Evolutionary conservation across 2,888 invertebrate species (phyloP), one percentile per base, ranked within the genome.

Genomic region (Polydrusus tereticollis): DNA sequence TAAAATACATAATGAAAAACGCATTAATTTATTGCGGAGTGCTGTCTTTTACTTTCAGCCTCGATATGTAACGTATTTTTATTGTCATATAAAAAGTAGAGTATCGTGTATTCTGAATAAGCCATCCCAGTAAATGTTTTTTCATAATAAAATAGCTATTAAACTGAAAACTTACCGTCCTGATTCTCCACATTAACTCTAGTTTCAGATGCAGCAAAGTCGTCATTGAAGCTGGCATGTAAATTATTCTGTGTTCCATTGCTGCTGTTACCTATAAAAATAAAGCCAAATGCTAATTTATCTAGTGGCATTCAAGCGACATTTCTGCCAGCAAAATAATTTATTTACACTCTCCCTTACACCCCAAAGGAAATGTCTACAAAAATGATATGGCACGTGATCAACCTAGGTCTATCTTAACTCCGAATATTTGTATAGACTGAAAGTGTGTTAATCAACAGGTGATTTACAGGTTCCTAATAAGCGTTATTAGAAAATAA

Each of bases 101-200:
- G 36, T 36, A 36, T 12, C 12, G 10, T 26, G 14, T 6, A 52
- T 52, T 6, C 16, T 7, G 14, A 26, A 26, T 16, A 14, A 52
- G 5, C 1, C n/a, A 26, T 26, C 52, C 14, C 1, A 6, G 26
- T 5, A 10, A 14, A 26, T 16, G 16, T 16, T 16, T 26, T 10
- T 29, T 10, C 6, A 18, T 16, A 1, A 29, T 29, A 47, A n/a
- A 47, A 6, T 47, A 12, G n/a, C 36, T 18, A 57, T 41, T 45
- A 62, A 66, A 50, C 29, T 20, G 23, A 16, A 47, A 71, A 67
- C 73, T 91, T 91, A 94, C 94, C 94, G 87, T 94, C 94, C 81
- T 93, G 94, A 88, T 91, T 93, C 88, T 90, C 92, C 88, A 94
- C 93, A 86, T 91, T 90, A 86, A 92, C 88, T 83, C 92, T 90